These are phyloP conservation scores for Pseudolycoriella hygida DNA, from an alignment of 2,888 invertebrate species.

Conservation along the genomic window DNA sequence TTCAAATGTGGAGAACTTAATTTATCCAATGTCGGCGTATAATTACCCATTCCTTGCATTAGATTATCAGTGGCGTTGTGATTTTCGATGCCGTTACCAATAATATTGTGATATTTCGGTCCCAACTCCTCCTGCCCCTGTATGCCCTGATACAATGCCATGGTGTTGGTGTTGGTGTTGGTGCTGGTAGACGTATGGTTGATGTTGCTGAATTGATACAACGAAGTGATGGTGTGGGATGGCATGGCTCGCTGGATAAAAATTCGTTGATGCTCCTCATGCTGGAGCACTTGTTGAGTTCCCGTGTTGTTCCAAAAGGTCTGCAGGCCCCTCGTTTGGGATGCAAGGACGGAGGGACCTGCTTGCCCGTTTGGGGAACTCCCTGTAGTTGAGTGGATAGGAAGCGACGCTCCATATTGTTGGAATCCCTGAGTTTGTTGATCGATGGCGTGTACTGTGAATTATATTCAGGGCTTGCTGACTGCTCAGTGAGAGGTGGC, in stretches of 20 bases:
- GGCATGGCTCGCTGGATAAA: constrained; percentile 16
- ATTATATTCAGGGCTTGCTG: constrained; percentile 36
- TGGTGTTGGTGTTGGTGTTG: constrained; percentile 26
- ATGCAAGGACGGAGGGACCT: constrained; percentile 82
- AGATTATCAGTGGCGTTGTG: not conserved
- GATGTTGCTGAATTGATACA: constrained; percentile 26
- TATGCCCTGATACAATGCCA: constrained; percentile 31
- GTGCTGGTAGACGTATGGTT: constrained; percentile 27
- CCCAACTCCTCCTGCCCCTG: constrained; percentile 42
- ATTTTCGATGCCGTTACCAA: constrained; percentile 46
- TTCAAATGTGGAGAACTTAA: not conserved
- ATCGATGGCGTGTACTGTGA: constrained; percentile 13
- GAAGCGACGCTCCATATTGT: constrained; percentile 34
- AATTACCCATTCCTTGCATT: constrained; percentile 1
- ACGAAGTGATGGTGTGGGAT: constrained; percentile 21
- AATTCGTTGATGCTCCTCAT: constrained; percentile 15
- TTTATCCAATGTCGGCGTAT: not conserved
- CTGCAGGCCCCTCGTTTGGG: constrained; percentile 84
- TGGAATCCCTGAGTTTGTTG: constrained; percentile 12
- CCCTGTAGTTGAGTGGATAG: constrained; percentile 32
- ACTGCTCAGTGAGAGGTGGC: constrained; percentile 35
- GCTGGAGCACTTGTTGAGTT: constrained; percentile 22
- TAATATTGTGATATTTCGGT: constrained; percentile 59
- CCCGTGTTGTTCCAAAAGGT: constrained; percentile 45
- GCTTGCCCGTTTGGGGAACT: constrained; percentile 93